Evolutionary conservation across 2,888 invertebrate species (phyloP).

Genomic region (Malachius bipustulatus): DNA sequence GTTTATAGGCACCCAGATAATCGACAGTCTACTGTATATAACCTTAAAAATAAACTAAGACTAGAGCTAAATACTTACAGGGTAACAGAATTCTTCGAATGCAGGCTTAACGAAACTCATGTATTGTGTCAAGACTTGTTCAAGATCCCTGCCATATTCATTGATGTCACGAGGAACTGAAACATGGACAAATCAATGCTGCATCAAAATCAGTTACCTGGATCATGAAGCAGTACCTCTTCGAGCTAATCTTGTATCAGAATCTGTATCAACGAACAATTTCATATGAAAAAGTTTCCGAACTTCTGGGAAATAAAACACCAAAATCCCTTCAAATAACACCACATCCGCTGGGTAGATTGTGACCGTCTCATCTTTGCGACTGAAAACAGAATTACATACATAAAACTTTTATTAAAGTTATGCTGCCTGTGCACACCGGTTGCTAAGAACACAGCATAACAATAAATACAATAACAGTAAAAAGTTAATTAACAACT

Average conservation of each 20-base stretch:
- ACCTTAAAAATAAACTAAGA: too few species aligned
- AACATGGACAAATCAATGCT: slow-evolving; percentile 24
- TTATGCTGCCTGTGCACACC: not conserved
- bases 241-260: slow-evolving; percentile 90
- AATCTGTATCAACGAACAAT: slow-evolving; percentile 97
- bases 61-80: too few species aligned
- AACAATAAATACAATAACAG: too few species aligned
- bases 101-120: slow-evolving; percentile 99
- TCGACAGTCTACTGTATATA: too few species aligned
- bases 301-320: slow-evolving; percentile 94
- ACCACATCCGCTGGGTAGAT: slow-evolving; percentile 96
- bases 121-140: slow-evolving; percentile 91
- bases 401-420: not conserved
- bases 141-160: slow-evolving; percentile 86
- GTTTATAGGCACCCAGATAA: too few species aligned
- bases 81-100: slow-evolving; percentile 97
- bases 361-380: slow-evolving; percentile 55
- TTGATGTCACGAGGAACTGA: slow-evolving; percentile 91
- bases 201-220: slow-evolving; percentile 3
- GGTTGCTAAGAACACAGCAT: too few species aligned
- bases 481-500: too few species aligned
- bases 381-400: slow-evolving; percentile 34
- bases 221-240: slow-evolving; percentile 53
- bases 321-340: slow-evolving; percentile 93
- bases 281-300: slow-evolving; percentile 97